Percentiles rank a stretch among this genome's conserved stretches.
Conservation (phyloP, 2,888 invertebrate genomes). For the Peribatodes rhomboidaria region DNA sequence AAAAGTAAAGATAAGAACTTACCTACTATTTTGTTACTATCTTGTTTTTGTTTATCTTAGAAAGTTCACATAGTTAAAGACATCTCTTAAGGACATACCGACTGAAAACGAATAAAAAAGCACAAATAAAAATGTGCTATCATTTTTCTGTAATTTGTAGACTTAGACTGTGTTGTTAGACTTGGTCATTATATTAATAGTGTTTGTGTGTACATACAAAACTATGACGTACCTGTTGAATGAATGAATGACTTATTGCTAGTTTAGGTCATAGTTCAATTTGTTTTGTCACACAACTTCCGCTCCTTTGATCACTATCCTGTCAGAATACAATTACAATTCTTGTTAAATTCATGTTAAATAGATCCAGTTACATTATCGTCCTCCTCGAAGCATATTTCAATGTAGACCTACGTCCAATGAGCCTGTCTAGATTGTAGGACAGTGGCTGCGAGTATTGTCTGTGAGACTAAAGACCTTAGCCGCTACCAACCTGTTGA, state of each 20-base stretch:
- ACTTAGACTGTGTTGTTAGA: too few relatives aligned
- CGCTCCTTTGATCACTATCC: slow-evolving; percentile 23
- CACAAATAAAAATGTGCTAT: too few relatives aligned
- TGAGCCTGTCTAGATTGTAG: neutral
- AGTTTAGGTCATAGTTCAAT: slow-evolving; percentile 4
- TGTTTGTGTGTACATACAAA: neutral
- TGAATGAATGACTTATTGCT: slow-evolving; percentile 15
- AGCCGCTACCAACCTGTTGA: neutral
- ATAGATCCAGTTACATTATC: neutral
- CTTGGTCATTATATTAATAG: neutral
- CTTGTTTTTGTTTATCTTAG: too few relatives aligned
- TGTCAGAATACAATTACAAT: slow-evolving; percentile 19
- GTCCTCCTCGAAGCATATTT: neutral
- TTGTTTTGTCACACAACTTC: slow-evolving; percentile 19
- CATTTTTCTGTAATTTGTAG: too few relatives aligned
- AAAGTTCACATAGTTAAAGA: too few relatives aligned
- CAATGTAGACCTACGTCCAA: neutral
- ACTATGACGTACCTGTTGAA: slow-evolving; percentile 9
- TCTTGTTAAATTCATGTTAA: slow-evolving; percentile 3
- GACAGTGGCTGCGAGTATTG: neutral
- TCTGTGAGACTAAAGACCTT: neutral
- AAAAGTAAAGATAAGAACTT: too few relatives aligned
- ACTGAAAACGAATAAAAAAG: neutral
- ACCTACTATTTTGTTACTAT: too few relatives aligned
- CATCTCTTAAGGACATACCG: neutral